Percentiles rank a stretch among this genome's conserved stretches.
Evolutionary conservation across 2,113 vertebrate species (phyloP).

Genomic region (Procavia capensis): DNA sequence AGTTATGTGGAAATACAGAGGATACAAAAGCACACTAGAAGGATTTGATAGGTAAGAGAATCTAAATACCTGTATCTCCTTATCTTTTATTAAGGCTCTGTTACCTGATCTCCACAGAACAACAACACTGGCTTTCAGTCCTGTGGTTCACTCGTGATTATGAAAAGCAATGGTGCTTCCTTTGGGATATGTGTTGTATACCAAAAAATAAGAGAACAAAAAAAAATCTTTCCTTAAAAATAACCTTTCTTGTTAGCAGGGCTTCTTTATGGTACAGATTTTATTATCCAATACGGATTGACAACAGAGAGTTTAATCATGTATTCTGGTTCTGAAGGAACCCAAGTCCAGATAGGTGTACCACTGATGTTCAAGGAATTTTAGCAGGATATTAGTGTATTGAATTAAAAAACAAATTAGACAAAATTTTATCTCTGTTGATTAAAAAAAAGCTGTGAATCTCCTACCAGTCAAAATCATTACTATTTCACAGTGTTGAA

Average conservation of each 20-base stretch:
- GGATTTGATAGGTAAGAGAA: neutral
- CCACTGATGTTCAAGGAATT: neutral
- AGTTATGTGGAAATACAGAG: neutral
- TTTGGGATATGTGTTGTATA: neutral
- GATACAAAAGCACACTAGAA: neutral
- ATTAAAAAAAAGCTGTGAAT: conserved; percentile 2
- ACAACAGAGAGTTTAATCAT: neutral
- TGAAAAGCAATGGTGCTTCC: neutral
- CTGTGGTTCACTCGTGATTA: neutral
- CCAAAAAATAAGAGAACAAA: neutral
- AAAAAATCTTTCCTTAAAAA: conserved; percentile 3
- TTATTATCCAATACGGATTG: neutral
- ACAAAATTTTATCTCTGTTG: conserved; percentile 26
- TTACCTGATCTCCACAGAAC: neutral
- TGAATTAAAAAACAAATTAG: neutral
- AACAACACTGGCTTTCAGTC: neutral
- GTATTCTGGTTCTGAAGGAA: neutral
- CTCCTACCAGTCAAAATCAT: conserved; percentile 56
- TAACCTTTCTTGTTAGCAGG: neutral
- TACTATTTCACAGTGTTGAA: conserved; percentile 25
- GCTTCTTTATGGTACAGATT: neutral
- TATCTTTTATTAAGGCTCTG: neutral
- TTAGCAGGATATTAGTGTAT: neutral
- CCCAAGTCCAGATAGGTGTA: neutral
- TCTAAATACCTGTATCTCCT: neutral